Evolutionary conservation across 2,113 vertebrate species (phyloP), one percentile per base, ranked within the genome.

Genomic region (Menidia beryllina): DNA sequence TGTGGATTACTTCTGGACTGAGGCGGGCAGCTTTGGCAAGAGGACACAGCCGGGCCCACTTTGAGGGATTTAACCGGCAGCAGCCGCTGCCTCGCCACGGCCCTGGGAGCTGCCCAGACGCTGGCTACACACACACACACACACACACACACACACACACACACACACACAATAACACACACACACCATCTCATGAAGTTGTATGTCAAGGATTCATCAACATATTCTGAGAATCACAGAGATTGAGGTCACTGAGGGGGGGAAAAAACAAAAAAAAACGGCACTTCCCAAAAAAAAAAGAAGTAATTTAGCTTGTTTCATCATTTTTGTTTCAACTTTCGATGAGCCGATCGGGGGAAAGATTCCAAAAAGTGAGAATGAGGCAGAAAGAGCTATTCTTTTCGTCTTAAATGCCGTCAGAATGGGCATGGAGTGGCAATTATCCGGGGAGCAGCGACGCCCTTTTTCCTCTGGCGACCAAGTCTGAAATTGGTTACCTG

Each of bases 1-100:
- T 89, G 83, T 91, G 93, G 93, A 92, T 94, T 92, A 93, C 91
- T 91, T 92, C 85, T 92, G 91, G 91, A 91, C 87, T 80, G 88
- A 91, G 84, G 92, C 88, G 82, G 90, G 82, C 85, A 79, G 89
- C 89, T 87, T 88, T 93, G 92, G 90, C 89, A 84, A 49, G 53
- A 51, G 75, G 79, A n/a, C n/a, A n/a, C 47, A 55, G 77, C 75
- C 77, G 52, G 81, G 79, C 85, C n/a, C 87, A 91, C 91, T 91
- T 86, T 90, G 73, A 91, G 92, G n/a, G 90, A 91, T 92, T 92
- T 91, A 85, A 86, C 80, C 84, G 77, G 82, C 75, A 83, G 83
- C 79, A 88, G 69, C 77, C 84, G 54, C 69, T 55, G 84, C 61
- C 74, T 82, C 82, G 80, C 68, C 72, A 69, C 77, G 86, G 80